phyloP scores from a whole-genome alignment of 30 jellyfish, hydroid and myxozoan genomes.

The Phacellophora camtschatica region DNA sequence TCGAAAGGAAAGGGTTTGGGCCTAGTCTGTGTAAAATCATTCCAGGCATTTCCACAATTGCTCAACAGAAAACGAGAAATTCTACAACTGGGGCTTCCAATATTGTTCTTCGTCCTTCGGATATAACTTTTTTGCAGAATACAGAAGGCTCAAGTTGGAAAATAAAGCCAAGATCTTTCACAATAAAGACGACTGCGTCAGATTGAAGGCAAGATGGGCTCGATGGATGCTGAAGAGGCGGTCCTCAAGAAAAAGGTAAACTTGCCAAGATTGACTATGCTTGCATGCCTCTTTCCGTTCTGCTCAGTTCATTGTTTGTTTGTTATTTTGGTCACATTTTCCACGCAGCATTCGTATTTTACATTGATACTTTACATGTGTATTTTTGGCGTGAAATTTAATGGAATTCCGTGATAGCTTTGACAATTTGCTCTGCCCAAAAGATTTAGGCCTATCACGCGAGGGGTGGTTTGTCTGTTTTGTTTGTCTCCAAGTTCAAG shows the following conservation, averaged over 20 bases:
- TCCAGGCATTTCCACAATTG: conserved; percentile 80
- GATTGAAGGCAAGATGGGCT: conserved; percentile 33
- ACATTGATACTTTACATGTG: too few relatives aligned
- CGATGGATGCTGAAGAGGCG: conserved; percentile 75
- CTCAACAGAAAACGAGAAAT: conserved; percentile 24
- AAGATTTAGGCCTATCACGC: neutral
- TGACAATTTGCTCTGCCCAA: neutral
- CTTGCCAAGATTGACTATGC: neutral
- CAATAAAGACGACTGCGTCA: too few relatives aligned
- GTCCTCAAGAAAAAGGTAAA: conserved; percentile 61
- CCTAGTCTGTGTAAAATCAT: neutral
- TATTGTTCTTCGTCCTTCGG: too few relatives aligned
- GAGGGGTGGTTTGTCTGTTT: too few relatives aligned
- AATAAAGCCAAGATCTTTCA: too few relatives aligned
- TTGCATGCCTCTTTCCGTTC: conserved; percentile 30
- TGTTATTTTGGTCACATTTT: conserved; percentile 2
- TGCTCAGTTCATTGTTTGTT: neutral
- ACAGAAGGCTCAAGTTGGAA: too few relatives aligned
- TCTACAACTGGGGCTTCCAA: too few relatives aligned
- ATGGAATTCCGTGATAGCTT: neutral
- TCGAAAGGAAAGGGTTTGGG: too few relatives aligned
- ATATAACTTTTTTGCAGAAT: too few relatives aligned
- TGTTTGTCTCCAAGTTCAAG: too few relatives aligned
- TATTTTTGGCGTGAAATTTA: neutral
- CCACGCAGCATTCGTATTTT: neutral